Evolutionary conservation across 2,888 invertebrate species (phyloP), one percentile per base, ranked within the genome.

Genomic region (Agonopterix subpropinquella): DNA sequence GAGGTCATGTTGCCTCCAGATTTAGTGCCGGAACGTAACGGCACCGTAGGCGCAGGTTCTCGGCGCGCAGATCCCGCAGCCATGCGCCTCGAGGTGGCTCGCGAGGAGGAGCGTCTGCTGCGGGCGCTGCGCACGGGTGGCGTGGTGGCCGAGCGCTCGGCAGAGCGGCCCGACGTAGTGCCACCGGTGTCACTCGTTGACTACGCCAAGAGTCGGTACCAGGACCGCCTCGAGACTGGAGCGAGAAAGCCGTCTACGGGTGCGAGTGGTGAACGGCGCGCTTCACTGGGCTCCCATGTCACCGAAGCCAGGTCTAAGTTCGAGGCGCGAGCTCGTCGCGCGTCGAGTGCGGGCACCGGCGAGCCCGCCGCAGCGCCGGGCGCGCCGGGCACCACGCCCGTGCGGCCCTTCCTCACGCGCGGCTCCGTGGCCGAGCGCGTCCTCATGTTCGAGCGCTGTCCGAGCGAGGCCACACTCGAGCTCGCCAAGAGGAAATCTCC

Each of bases 371-470:
- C 80, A 48, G 35, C 41, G 2, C 73, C 84, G 49, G 70, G 58
- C 9, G 54, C 73, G 18, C 28, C 28, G 28, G 85, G 80, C 41
- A 69, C 75, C 28, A 70, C 80, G 47, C 95, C 96, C 5, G 94
- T 96, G 50, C 89, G 95, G 47, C 96, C 96, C 11, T 96, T 96
- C 80, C 89, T 96, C 48, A 96, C 96, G 42, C 91, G 96, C 52
- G 97, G 96, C 18, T 96, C 96, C 4, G 97, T 97, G 2, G 96
- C 96, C 18, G 97, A 97, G 73, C 89, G 96, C 45, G 96, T 96
- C 55, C 90, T 96, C 56, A 95, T 96, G 81, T 97, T 97, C 75
- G 97, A 97, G 80, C 93, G 95, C 77, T 96, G 96, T 68, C 96
- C 96, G 39, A 95, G 95, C 70, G 95, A 94, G 72, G 85, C 93